phyloP scores from a whole-genome alignment of 2,888 invertebrate genomes.

The Eupithecia inturbata region DNA sequence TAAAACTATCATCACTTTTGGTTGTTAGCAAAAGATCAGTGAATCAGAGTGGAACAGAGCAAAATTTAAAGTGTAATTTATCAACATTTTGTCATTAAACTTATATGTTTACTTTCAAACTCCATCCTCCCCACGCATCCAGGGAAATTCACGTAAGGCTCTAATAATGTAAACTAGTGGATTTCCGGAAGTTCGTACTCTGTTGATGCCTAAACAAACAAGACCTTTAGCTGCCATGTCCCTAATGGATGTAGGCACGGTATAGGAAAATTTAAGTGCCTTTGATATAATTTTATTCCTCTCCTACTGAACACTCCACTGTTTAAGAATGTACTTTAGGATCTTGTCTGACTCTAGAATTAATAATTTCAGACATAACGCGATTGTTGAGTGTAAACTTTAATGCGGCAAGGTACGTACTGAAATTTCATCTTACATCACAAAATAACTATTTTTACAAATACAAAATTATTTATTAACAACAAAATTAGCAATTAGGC shows the following conservation, averaged over 20 bases:
- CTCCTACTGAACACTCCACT: neutral
- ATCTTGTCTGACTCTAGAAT: neutral
- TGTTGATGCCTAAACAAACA: slow-evolving; percentile 10
- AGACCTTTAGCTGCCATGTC: neutral
- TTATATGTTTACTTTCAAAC: too few relatives aligned
- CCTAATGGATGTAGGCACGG: slow-evolving; percentile 7
- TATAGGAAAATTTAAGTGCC: neutral
- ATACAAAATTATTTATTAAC: too few relatives aligned
- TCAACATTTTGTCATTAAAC: too few relatives aligned
- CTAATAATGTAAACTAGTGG: slow-evolving; percentile 8
- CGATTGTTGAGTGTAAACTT: neutral
- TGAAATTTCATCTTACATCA: neutral
- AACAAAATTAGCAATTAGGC: too few relatives aligned
- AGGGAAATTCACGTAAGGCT: neutral
- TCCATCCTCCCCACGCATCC: neutral
- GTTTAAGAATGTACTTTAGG: neutral
- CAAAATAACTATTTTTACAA: too few relatives aligned
- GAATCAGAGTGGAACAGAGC: too few relatives aligned
- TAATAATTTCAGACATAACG: too few relatives aligned
- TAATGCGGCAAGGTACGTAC: neutral
- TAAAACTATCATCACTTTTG: too few relatives aligned
- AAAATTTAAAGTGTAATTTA: too few relatives aligned
- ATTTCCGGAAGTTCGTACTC: neutral
- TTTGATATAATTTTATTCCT: neutral
- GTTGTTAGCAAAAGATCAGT: too few relatives aligned